Evolutionary conservation across 2,888 invertebrate genomes (phyloP), one percentile per base, ranked within the genome.

Genomic region (Chaitophorus viminalis): DNA sequence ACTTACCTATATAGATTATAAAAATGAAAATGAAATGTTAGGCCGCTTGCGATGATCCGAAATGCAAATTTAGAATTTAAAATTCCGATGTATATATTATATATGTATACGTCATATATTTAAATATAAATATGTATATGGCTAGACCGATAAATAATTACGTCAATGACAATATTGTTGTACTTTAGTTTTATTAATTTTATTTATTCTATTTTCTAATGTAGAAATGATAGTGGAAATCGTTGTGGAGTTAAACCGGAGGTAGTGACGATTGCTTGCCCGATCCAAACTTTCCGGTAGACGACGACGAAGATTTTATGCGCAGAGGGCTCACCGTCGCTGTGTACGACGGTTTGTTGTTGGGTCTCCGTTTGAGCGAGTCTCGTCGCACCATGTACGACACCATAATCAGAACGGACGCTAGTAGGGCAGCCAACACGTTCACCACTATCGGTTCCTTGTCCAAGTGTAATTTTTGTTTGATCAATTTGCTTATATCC

Each of bases 301-400:
- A 87, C n/a, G 79, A 54, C 36, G 84, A 84, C 31, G 85, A 85
- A 17, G 84, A 79, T 46, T 79, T 79, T 54, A 72, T 39, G 25
- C 87, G 87, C 6, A 87, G 29, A 8, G 87, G 87, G 39, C 87
- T 87, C 5, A 87, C 81, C 9, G 87, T 79, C 1, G 78, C 86
- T 9, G 83, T 76, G 84, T 85, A 77, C 0, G 60, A 46, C 6
- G 81, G 54, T 46, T 72, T 87, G 54, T 79, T 79, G 39, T 79
- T 79, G 6, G 79, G 81, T 25, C 74, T 72, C 14, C 87, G 72
- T 74, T 87, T 87, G 9, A 87, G 31, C 1, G 87, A 87, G 1
- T 87, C 87, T 3, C 87, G 79, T 46, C 87, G 87, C 21, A 87
- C 39, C 21, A 65, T 81, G n/a, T 87, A 87, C 5, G 87, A 87